Evolutionary conservation across 2,797 vertebrate species (phyloP).

Genomic region (Pogoniulus pusillus): DNA sequence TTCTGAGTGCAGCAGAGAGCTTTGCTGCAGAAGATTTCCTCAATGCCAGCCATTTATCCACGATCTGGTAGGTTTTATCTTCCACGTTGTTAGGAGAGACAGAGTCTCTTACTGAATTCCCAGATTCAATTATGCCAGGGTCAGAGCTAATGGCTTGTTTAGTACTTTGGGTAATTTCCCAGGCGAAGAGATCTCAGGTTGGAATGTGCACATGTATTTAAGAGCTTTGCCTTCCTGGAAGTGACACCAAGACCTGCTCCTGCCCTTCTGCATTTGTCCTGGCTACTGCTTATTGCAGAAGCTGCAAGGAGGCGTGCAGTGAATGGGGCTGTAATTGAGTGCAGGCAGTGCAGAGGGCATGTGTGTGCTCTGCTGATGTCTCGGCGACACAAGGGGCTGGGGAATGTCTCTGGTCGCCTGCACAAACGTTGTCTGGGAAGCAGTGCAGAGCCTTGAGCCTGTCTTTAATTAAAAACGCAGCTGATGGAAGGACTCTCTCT

Average conservation of each 20-base stretch:
- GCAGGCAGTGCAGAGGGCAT: neutral
- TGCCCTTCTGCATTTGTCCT: neutral
- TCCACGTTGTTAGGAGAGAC: neutral
- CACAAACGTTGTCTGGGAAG: neutral
- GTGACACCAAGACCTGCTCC: slow-evolving; percentile 6
- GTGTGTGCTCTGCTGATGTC: neutral
- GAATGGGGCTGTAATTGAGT: neutral
- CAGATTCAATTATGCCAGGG: slow-evolving; percentile 55
- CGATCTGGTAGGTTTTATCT: slow-evolving; percentile 31
- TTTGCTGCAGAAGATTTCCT: slow-evolving; percentile 41
- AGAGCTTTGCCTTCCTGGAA: slow-evolving; percentile 38
- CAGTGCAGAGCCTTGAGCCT: neutral
- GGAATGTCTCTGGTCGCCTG: neutral
- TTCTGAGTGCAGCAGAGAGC: slow-evolving; percentile 25
- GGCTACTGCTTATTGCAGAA: neutral
- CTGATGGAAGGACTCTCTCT: neutral
- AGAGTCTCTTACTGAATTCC: slow-evolving; percentile 26
- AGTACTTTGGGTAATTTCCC: slow-evolving; percentile 42
- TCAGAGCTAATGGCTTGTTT: slow-evolving; percentile 49
- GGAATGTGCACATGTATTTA: slow-evolving; percentile 28
- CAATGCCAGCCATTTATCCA: slow-evolving; percentile 41
- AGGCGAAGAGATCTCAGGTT: neutral
- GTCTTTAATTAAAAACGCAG: slow-evolving; percentile 15
- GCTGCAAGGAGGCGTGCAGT: neutral
- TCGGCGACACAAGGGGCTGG: neutral